Base-by-base conservation (phyloP, 1,140 invertebrate species). In the Drosophila neocordata region DNA sequence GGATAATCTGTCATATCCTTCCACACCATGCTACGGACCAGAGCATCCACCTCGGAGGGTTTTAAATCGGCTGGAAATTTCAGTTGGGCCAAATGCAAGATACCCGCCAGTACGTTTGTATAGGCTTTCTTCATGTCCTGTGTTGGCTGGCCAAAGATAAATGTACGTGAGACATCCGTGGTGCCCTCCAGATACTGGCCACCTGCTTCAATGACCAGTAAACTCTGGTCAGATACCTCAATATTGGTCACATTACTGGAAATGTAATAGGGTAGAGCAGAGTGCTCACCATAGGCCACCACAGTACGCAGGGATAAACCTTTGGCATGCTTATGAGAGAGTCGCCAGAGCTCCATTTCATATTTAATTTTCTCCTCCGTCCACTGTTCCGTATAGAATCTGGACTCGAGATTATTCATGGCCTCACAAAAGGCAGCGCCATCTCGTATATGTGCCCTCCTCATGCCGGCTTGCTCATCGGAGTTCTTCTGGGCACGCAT, bases 341-440 rank as follows among this genome's bases (percentile, higher is more conserved):
- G 93, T 7, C 96, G 93, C 69, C 94, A 95, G 53, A 94, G 90
- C 73, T 96, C 94, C 2, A 95, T 91, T 37, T 94, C 93, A 24
- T 93, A 92, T 1, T 94, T 94, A 4, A 96, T 94, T 74, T 94
- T 94, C 70, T 95, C 82, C 90, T 97, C 96, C 59, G 94, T 94
- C 93, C 95, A 95, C 20, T 92, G 92, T 8, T 94, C 92, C 0
- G 89, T 79, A 4, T 70, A 55, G 51, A 91, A 91, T 61, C 91
- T 65, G 24, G 94, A 92, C 92, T 99, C 97, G 65, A 99, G 92
- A 93, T 97, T 98, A 35, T 95, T 94, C 53, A 99, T 93, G 71
- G 97, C 96, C 83, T 98, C 96, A 89, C 97, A 98, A 91, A 99
- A 94, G 1, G 98, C 98, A 0, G 97, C 97, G 12, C 96, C 97